Conservation (phyloP, 2,113 vertebrate species). For the Saccopteryx leptura region DNA sequence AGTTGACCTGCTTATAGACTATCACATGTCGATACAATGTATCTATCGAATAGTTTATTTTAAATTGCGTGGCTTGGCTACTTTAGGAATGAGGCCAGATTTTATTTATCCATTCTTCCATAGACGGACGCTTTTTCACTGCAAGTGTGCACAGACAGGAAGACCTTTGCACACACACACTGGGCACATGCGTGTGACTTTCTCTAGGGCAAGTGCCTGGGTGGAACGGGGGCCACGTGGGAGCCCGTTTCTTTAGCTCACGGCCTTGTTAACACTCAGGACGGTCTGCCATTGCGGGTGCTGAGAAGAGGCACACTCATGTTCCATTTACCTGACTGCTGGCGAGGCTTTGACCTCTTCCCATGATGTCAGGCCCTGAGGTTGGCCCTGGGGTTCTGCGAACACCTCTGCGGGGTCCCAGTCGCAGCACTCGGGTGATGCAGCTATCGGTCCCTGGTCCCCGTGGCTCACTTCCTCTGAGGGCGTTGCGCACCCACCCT, state of each 20-base stretch:
- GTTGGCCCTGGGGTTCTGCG: background rate
- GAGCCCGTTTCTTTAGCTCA: background rate
- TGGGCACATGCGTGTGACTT: background rate
- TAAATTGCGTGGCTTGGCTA: background rate
- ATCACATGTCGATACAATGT: rapidly evolving
- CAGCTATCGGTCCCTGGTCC: background rate
- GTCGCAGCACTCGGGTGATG: background rate
- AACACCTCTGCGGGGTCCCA: background rate
- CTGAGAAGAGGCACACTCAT: background rate
- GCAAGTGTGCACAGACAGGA: background rate
- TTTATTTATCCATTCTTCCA: background rate
- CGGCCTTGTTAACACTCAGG: background rate
- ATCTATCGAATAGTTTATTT: background rate
- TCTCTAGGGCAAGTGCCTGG: background rate
- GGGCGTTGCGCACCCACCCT: background rate
- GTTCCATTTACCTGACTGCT: background rate
- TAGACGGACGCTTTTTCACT: background rate
- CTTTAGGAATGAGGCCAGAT: background rate
- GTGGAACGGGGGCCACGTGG: background rate
- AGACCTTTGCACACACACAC: no score
- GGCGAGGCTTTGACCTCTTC: background rate
- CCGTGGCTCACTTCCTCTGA: background rate
- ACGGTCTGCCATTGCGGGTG: rapidly evolving
- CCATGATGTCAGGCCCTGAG: rapidly evolving
- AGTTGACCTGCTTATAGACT: background rate